Conservation (phyloP, 1,140 invertebrate species). For the Hylyphantes graminicola region DNA sequence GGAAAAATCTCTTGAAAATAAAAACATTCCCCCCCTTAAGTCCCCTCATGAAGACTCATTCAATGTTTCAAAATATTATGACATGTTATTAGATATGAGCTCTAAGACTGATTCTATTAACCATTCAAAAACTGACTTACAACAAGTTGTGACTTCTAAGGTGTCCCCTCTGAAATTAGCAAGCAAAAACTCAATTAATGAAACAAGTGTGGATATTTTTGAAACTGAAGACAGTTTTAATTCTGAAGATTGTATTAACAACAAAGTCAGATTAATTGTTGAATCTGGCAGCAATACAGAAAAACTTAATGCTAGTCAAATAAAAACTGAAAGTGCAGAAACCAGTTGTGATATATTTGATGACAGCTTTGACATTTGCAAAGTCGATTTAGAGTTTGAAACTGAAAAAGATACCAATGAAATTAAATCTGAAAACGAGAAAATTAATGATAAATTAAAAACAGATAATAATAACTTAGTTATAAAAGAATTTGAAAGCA, state of each 20-base stretch:
- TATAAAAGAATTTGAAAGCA: too few species aligned
- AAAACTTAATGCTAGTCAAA: neutral
- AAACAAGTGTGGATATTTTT: conserved; percentile 50
- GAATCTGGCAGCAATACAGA: neutral
- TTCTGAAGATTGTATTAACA: neutral
- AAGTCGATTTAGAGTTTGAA: neutral
- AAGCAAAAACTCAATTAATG: neutral
- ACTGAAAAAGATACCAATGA: neutral
- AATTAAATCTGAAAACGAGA: neutral
- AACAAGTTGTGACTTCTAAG: too few species aligned
- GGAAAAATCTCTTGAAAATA: too few species aligned
- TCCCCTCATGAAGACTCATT: too few species aligned
- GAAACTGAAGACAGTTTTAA: conserved; percentile 28
- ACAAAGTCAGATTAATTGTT: neutral
- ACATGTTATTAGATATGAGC: too few species aligned
- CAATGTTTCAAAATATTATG: too few species aligned
- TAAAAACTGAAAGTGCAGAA: neutral
- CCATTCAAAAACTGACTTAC: too few species aligned
- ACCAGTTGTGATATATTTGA: conserved; percentile 34
- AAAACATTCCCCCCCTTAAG: too few species aligned
- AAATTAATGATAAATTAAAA: neutral
- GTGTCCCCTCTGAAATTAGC: too few species aligned
- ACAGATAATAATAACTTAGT: too few species aligned
- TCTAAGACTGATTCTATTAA: too few species aligned
- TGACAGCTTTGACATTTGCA: conserved; percentile 1